Conservation (phyloP, 2,113 vertebrate species). For the Quiscalus mexicanus region DNA sequence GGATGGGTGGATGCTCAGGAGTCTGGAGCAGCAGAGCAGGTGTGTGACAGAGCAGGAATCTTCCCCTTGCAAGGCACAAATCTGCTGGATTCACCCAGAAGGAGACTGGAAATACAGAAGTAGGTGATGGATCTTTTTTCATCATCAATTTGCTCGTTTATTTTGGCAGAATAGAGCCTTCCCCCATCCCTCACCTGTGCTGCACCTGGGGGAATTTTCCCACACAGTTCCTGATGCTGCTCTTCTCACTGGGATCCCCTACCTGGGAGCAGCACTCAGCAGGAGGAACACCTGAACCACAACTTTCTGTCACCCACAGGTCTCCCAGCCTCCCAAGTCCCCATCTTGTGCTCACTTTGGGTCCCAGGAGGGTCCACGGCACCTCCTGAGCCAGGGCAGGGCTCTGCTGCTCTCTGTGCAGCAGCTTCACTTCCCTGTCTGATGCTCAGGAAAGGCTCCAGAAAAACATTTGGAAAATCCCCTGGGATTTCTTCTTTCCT, state of each 20-base stretch:
- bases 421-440: neutral
- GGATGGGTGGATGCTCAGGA: neutral
- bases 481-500: neutral
- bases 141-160: neutral
- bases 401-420: neutral
- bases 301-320: neutral
- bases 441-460: neutral
- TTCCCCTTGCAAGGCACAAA: neutral
- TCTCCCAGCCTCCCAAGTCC: neutral
- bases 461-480: neutral
- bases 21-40: neutral
- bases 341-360: accelerated
- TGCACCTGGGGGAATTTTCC: neutral
- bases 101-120: neutral
- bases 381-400: neutral
- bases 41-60: neutral
- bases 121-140: neutral
- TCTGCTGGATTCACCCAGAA: neutral
- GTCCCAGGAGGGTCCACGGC: neutral
- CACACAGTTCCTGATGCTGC: neutral
- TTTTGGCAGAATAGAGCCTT: neutral
- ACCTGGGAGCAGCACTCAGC: accelerated
- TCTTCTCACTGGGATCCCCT: accelerated
- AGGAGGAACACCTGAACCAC: neutral
- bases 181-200: too few species aligned